Evolutionary conservation across 2,888 invertebrate species (phyloP).

Genomic region (Pomacea canaliculata): DNA sequence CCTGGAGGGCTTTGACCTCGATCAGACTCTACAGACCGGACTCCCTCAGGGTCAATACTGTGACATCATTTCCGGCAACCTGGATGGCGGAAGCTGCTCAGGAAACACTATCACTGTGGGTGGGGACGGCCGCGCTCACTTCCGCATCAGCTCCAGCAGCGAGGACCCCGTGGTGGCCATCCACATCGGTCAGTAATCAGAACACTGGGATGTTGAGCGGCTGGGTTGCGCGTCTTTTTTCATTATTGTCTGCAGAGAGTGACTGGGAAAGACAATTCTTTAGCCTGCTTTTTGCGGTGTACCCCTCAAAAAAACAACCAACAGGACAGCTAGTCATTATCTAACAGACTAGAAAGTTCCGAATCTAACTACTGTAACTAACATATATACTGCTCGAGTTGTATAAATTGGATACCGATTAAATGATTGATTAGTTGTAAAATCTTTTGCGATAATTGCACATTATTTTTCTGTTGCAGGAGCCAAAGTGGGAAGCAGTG

Average conservation of each 20-base stretch:
- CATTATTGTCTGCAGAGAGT: neutral
- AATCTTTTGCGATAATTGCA: no score
- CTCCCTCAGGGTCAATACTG: slow-evolving; percentile 85
- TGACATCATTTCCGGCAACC: slow-evolving; percentile 84
- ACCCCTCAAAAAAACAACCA: no score
- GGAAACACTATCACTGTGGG: slow-evolving; percentile 72
- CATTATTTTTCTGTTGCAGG: no score
- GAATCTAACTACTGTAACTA: no score
- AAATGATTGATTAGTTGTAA: no score
- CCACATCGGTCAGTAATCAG: slow-evolving; percentile 27
- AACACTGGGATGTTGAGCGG: neutral
- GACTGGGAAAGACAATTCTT: neutral
- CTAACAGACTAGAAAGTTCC: no score
- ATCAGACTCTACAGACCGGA: slow-evolving; percentile 61
- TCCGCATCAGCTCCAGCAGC: slow-evolving; percentile 19
- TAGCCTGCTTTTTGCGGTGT: neutral
- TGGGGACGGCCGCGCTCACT: slow-evolving; percentile 27
- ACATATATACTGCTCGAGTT: no score
- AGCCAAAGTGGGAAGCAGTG: no score
- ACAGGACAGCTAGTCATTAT: no score
- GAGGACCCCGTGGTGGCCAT: slow-evolving; percentile 33
- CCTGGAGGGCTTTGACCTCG: slow-evolving; percentile 72
- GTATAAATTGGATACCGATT: no score
- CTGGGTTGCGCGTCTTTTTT: neutral
- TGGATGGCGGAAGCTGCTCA: slow-evolving; percentile 73